Percentiles rank a stretch among this genome's conserved stretches.
These are phyloP conservation scores for Nannoperca australis DNA, from an alignment of 2,797 vertebrate species.

Conservation along the genomic window DNA sequence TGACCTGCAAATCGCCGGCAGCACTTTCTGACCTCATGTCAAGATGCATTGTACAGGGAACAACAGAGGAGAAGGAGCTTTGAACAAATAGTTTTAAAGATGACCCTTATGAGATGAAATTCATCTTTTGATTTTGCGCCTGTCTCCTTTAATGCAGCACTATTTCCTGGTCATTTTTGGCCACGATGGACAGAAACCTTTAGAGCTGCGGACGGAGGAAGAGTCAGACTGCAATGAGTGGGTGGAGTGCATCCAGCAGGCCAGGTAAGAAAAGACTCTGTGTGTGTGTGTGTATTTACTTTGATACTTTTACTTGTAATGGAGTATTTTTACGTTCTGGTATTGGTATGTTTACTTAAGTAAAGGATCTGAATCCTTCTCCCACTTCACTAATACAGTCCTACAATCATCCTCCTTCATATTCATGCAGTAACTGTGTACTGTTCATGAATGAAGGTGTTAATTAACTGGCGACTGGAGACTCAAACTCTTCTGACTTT, in stretches of 20 bases:
- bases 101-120: background rate
- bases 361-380: too few species aligned
- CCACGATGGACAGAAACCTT: constrained; percentile 95
- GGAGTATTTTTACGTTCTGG: too few species aligned
- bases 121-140: background rate
- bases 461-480: background rate
- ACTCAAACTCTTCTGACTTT: background rate
- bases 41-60: too few species aligned
- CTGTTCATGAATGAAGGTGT: background rate
- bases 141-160: constrained; percentile 82
- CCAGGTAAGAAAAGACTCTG: constrained; percentile 85
- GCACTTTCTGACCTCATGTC: too few species aligned
- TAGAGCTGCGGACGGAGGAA: constrained; percentile 95
- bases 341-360: too few species aligned
- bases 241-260: constrained; percentile 96
- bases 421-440: background rate
- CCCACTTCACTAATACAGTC: too few species aligned
- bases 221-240: constrained; percentile 93
- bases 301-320: too few species aligned
- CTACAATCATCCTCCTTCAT: background rate
- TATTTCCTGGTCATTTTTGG: constrained; percentile 96
- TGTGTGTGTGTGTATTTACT: too few species aligned
- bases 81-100: background rate
- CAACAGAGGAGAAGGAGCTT: too few species aligned
- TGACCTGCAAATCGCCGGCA: too few species aligned